Evolutionary conservation across 2,888 invertebrate species (phyloP), one percentile per base, ranked within the genome.

Genomic region (Limnephilus auricula): DNA sequence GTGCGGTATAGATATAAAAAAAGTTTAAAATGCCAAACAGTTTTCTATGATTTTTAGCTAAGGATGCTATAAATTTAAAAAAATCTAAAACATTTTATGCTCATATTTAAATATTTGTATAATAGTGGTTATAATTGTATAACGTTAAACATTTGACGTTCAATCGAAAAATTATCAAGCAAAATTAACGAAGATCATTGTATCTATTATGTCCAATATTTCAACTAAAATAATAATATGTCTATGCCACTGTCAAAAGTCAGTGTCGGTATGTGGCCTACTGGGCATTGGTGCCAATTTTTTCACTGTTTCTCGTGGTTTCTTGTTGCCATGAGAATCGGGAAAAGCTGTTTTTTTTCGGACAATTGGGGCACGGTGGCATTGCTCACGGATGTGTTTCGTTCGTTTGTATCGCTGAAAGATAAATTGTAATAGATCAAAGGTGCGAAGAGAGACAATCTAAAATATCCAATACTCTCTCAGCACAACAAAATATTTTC

Each of bases 231-330:
- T 65, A 65, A 65, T 65, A 50, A 1, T 50, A 65, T 25, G 25
- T 65, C 25, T 65, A 0, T 65, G 65, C 65, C 65, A n/a, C 9
- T n/a, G 82, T 82, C 82, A 34, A 32, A 31, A 37, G 82, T 15
- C 15, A 45, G 45, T 82, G 82, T 25, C 25, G 82, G 34, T 82
- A 18, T 82, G 32, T 82, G 82, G 34, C 82, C 82, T 37, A 82
- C 82, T 82, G 82, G 37, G 82, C 34, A 25, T 32, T 10, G 9
- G 34, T 82, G 82, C 82, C 82, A 82, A 82, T 25, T 82, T 82
- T 82, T 82, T 34, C 25, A 65, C 6, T 82, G 18, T 82, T 32
- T 82, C 34, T 18, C 34, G 37, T 82, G n/a, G 34, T 82, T 34
- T 31, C 13, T 18, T 32, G 80, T 82, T 65, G 65, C 65, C 65